These are phyloP conservation scores for Diabrotica balteata DNA, from an alignment of 2,888 invertebrate species.

Conservation along the genomic window DNA sequence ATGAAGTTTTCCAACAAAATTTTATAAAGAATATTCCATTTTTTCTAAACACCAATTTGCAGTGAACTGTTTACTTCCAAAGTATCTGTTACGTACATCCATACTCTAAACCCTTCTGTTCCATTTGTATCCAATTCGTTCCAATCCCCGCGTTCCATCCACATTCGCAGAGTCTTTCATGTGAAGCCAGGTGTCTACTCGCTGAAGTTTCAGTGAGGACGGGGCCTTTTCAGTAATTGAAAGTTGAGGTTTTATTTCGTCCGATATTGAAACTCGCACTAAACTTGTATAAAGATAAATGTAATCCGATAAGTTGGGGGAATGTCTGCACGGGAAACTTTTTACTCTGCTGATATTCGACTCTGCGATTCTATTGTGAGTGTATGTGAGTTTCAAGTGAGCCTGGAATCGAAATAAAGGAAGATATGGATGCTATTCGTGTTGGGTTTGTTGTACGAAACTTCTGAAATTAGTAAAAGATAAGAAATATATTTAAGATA, in stretches of 20 bases:
- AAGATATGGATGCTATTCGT: neutral
- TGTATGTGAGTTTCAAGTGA: conserved; percentile 9
- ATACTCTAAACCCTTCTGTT: neutral
- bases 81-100: too few relatives aligned
- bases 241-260: conserved; percentile 49
- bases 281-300: conserved; percentile 33
- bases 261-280: conserved; percentile 48
- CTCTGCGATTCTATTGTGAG: neutral
- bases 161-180: conserved; percentile 24
- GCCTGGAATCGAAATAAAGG: neutral
- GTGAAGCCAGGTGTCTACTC: conserved; percentile 37
- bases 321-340: conserved; percentile 13
- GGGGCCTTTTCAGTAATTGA: conserved; percentile 47
- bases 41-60: too few relatives aligned
- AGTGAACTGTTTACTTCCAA: too few relatives aligned
- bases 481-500: too few relatives aligned
- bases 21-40: too few relatives aligned
- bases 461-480: too few relatives aligned
- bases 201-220: conserved; percentile 43
- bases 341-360: conserved; percentile 15
- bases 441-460: too few relatives aligned
- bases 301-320: conserved; percentile 31
- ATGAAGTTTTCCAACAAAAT: too few relatives aligned
- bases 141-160: conserved; percentile 4
- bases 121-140: neutral